A percentile compares a stretch with the other conserved stretches of the same genome.
Evolutionary conservation across 2,113 vertebrate genomes (phyloP).

Genomic region (Plecturocebus donacophilus): DNA sequence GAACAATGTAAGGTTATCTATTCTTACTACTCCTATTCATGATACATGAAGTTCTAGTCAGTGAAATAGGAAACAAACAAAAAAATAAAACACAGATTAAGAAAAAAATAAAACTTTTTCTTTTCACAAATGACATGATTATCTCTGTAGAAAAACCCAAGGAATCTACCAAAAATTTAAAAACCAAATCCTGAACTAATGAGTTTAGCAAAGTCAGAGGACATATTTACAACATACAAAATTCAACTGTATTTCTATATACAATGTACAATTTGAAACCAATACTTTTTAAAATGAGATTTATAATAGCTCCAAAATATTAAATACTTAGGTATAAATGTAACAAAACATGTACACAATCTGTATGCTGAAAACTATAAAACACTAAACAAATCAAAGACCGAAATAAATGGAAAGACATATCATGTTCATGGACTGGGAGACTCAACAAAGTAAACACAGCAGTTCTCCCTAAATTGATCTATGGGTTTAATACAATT

Average conservation of each 20-base stretch:
- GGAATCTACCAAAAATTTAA: neutral
- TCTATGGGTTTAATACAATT: neutral
- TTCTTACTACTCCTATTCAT: neutral
- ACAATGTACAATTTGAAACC: neutral
- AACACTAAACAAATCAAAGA: conserved; percentile 41
- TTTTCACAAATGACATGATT: neutral
- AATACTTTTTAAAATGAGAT: neutral
- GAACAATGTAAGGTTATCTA: neutral
- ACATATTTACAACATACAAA: neutral
- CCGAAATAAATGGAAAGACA: neutral
- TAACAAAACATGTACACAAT: neutral
- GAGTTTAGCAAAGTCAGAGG: neutral
- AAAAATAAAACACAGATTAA: neutral
- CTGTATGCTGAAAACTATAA: neutral
- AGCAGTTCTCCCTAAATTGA: neutral
- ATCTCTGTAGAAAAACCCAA: neutral
- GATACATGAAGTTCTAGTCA: neutral
- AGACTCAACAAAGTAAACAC: neutral
- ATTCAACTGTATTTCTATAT: neutral
- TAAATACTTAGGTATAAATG: neutral
- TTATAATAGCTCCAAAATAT: neutral
- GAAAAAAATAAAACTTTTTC: neutral
- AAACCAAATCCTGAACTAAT: neutral
- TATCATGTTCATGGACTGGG: neutral
- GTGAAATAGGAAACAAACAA: neutral